Conservation (phyloP, 2,888 invertebrate genomes). For the Plebejus melissa region DNA sequence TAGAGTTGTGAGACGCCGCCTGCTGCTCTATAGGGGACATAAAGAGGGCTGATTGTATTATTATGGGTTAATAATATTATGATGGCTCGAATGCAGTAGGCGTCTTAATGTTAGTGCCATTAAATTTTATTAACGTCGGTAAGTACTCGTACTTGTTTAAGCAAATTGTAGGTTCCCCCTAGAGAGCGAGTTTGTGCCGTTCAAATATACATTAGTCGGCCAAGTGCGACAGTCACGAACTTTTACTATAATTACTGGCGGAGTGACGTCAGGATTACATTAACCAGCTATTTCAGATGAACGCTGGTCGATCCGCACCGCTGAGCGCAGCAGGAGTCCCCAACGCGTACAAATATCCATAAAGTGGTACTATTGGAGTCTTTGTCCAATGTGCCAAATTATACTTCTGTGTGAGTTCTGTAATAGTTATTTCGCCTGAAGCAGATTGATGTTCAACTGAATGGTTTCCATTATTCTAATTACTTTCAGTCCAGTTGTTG, state of each 20-base stretch:
- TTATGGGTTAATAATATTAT: constrained; percentile 20
- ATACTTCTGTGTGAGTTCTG: not conserved
- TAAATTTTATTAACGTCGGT: constrained; percentile 17
- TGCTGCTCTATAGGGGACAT: constrained; percentile 5
- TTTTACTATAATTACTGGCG: constrained; percentile 49
- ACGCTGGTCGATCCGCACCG: constrained; percentile 44
- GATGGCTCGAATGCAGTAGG: constrained; percentile 15
- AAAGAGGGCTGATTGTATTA: constrained; percentile 20
- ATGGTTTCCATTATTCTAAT: not conserved
- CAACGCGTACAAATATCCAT: constrained; percentile 3
- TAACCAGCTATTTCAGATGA: constrained; percentile 44
- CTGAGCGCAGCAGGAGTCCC: constrained; percentile 46
- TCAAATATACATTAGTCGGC: constrained; percentile 41
- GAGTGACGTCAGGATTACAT: constrained; percentile 50
- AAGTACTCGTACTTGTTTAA: constrained; percentile 15
- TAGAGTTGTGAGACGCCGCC: constrained; percentile 1
- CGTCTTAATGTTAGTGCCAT: constrained; percentile 16
- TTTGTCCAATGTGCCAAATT: not conserved
- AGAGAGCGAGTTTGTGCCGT: constrained; percentile 32
- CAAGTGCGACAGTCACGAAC: constrained; percentile 48
- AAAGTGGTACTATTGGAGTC: constrained; percentile 5
- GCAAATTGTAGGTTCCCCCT: constrained; percentile 21
- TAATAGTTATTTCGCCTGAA: not conserved
- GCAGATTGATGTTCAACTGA: not conserved
- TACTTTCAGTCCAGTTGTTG: not conserved